Evolutionary conservation across 1,140 invertebrate species (phyloP).

Genomic region (Nautilus pompilius): DNA sequence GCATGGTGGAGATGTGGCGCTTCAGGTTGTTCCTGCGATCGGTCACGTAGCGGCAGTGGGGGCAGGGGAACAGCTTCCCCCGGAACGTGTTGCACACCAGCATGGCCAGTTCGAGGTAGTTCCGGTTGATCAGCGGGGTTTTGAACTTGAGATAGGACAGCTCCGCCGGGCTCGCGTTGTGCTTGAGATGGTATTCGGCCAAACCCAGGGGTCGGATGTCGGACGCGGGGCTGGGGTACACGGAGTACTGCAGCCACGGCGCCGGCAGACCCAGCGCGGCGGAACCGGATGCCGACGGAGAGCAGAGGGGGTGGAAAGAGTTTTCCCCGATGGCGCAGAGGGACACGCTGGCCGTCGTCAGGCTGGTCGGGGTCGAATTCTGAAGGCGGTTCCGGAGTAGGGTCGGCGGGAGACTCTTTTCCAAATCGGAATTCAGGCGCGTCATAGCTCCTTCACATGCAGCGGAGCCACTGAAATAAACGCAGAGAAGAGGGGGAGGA

Average conservation of each 20-base stretch:
- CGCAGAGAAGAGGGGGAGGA: neutral
- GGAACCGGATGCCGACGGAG: neutral
- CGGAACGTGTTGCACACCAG: slow-evolving; percentile 48
- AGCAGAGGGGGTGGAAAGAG: neutral
- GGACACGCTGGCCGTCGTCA: neutral
- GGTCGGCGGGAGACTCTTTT: neutral
- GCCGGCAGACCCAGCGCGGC: neutral
- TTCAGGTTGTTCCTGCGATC: slow-evolving; percentile 59
- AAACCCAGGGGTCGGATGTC: slow-evolving; percentile 27
- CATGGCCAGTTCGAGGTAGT: slow-evolving; percentile 49
- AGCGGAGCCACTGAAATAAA: neutral
- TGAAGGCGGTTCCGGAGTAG: neutral
- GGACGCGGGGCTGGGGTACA: neutral
- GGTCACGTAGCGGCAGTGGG: slow-evolving; percentile 56
- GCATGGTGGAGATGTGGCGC: slow-evolving; percentile 58
- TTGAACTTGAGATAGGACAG: slow-evolving; percentile 33
- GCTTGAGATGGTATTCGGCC: slow-evolving; percentile 25
- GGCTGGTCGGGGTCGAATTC: neutral
- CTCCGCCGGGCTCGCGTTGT: slow-evolving; percentile 27
- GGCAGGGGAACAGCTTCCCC: slow-evolving; percentile 50
- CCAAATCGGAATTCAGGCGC: neutral
- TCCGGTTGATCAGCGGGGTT: slow-evolving; percentile 41
- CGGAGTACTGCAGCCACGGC: neutral
- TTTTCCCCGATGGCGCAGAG: neutral
- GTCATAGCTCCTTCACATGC: neutral